Conservation (phyloP, 2,888 invertebrate genomes). For the Julus scanicus region DNA sequence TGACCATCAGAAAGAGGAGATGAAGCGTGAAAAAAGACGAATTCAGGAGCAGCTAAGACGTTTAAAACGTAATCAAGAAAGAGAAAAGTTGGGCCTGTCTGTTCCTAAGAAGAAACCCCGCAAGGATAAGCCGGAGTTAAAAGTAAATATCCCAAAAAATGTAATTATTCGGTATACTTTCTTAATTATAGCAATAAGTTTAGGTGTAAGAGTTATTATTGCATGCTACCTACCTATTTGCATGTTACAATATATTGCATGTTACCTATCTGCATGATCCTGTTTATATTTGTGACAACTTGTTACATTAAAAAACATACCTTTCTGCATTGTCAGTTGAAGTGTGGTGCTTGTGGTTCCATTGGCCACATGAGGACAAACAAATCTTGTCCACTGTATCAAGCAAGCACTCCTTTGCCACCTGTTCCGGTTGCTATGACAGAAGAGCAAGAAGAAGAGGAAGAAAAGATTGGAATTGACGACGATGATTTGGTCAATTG, state of each 20-base stretch:
- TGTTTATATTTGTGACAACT: background rate
- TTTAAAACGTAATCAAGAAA: conserved; percentile 91
- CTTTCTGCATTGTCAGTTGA: conserved; percentile 69
- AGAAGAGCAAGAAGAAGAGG: conserved; percentile 83
- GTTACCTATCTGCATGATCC: background rate
- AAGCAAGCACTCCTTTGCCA: conserved; percentile 71
- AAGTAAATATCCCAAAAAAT: conserved; percentile 64
- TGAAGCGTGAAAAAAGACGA: conserved; percentile 95
- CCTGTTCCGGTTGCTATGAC: conserved; percentile 78
- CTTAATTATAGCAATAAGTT: conserved; percentile 27
- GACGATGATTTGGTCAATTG: conserved; percentile 90
- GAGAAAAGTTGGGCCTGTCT: conserved; percentile 64
- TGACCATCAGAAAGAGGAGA: conserved; percentile 97
- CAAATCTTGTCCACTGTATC: conserved; percentile 96
- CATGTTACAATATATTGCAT: background rate
- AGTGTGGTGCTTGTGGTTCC: conserved; percentile 96
- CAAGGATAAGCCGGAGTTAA: conserved; percentile 88
- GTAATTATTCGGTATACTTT: conserved; percentile 40
- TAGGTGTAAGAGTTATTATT: background rate
- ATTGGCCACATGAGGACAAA: conserved; percentile 87
- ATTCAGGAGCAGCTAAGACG: conserved; percentile 96
- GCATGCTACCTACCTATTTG: no score
- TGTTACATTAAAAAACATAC: background rate
- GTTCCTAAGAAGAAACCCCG: conserved; percentile 73
- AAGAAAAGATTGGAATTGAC: conserved; percentile 77